Evolutionary conservation across 2,113 vertebrate species (phyloP).

Genomic region (Cacatua alba): DNA sequence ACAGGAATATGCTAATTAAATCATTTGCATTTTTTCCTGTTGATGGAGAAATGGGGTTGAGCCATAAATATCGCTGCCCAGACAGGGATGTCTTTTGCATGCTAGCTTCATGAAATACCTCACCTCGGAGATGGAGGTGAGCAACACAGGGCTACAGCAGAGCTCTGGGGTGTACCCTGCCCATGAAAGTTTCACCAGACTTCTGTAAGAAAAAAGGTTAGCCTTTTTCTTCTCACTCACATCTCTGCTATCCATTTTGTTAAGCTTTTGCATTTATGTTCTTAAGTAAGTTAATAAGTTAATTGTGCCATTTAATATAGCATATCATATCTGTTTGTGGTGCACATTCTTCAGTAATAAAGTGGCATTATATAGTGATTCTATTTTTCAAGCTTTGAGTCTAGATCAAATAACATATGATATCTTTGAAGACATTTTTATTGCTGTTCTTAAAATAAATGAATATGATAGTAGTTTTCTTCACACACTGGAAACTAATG

Average conservation of each 20-base stretch:
- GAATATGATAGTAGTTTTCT: constrained; percentile 17
- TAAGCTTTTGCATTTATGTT: constrained; percentile 44
- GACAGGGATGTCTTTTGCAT: background rate
- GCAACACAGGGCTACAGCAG: background rate
- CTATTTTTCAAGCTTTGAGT: constrained; percentile 56
- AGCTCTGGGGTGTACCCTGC: background rate
- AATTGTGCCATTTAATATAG: constrained; percentile 50
- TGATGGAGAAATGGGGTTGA: constrained; percentile 33
- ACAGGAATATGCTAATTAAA: constrained; percentile 60
- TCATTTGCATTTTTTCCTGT: constrained; percentile 48
- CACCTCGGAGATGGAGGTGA: background rate
- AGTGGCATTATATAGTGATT: constrained; percentile 44
- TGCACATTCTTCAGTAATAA: constrained; percentile 34
- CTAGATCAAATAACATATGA: constrained; percentile 53
- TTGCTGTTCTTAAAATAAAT: constrained; percentile 34
- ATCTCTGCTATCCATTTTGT: background rate
- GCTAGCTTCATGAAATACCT: background rate
- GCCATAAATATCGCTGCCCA: background rate
- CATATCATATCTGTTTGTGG: constrained; percentile 29
- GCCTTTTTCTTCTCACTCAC: background rate
- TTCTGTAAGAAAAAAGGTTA: background rate
- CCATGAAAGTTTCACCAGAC: background rate
- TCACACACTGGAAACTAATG: background rate
- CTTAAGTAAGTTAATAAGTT: constrained; percentile 72
- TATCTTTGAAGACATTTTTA: constrained; percentile 34